Base-by-base conservation (phyloP, 2,888 invertebrate genomes). In the Caenorhabditis zanzibari region DNA sequence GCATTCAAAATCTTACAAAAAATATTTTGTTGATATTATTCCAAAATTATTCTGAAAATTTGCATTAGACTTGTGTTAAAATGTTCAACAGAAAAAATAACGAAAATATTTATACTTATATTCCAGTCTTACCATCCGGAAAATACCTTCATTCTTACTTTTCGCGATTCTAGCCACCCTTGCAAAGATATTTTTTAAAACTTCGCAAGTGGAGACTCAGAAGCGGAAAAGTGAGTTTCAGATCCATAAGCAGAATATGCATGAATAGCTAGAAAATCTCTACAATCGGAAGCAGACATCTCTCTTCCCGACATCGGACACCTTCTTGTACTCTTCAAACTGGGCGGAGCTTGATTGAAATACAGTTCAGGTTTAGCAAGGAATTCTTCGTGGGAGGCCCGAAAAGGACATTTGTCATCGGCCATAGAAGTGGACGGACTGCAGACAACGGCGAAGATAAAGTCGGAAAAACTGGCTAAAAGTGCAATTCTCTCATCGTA, bases 161-260 rank as follows among this genome's bases (percentile, higher is more conserved):
- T 68, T 61, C 69, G 52, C 77, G 76, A n/a, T 71, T 71, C 77
- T 77, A 69, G 54, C 71, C 77, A 5, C 77, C 69, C 69, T 69
- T 63, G 54, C 77, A 77, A 66, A 59, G 61, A 26, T 22, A 54
- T 26, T 26, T 26, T 52, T 24, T 56, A 26, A 12, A 63, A 69
- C 69, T 52, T 54, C 69, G 77, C 63, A 71, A 69, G 69, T 71
- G 77, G 69, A 69, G 47, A 63, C n/a, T 63, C 63, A 77, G 77
- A 77, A 77, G 77, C 77, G 77, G 77, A 71, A 59, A 77, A 69
- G 59, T 52, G 7, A 54, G 77, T 19, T 49, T 47, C 47, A n/a
- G 35, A 28, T 19, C 10, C 35, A 35, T 52, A 54, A 14, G 1
- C 14, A 26, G 44, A 26, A 19, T 5, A 41, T 5, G n/a, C 38